Base-by-base conservation (phyloP, 2,797 vertebrate genomes). In the Balearica regulorum region DNA sequence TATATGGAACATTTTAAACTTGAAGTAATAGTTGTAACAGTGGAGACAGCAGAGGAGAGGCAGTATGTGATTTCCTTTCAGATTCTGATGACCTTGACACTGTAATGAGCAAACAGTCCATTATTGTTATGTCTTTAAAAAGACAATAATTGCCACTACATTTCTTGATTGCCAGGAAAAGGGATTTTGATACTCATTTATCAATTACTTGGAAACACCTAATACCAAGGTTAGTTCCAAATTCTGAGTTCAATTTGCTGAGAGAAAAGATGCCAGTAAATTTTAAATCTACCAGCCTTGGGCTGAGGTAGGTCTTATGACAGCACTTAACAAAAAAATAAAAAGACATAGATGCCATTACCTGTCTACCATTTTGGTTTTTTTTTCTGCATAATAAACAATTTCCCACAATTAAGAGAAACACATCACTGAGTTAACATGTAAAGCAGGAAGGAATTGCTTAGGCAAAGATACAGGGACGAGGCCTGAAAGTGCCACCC, bases 21-120 rank as follows among this genome's bases (percentile, higher is more conserved):
- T 84, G 44, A 91, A 90, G 58, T 77, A 91, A 48, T 55, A 65
- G 71, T 75, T 90, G 0, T 28, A 79, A 31, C 12, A 57, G 28
- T 29, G 17, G 65, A 91, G 46, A 91, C 46, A 78, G 57, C 44
- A 76, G 44, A 54, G 51, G 68, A 95, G 75, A 83, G 86, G 28
- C 58, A 85, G 48, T 41, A 18, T 29, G 20, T 39, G 39, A 71
- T 71, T 92, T 65, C 21, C n/a, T 79, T 87, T 80, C 73, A 94
- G 57, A 69, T 58, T 79, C 51, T 65, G 39, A 77, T 83, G 75
- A 95, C 87, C 89, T 94, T 95, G 64, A 87, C 66, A 76, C 53
- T 61, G 49, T 72, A 93, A 96, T 17, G 13, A 90, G 21, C 25
- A 83, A 82, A 89, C 12, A 79, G 55, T 61, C 83, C 81, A 75